Base-by-base conservation (phyloP, 2,797 vertebrate genomes). In the Synanceia verrucosa region DNA sequence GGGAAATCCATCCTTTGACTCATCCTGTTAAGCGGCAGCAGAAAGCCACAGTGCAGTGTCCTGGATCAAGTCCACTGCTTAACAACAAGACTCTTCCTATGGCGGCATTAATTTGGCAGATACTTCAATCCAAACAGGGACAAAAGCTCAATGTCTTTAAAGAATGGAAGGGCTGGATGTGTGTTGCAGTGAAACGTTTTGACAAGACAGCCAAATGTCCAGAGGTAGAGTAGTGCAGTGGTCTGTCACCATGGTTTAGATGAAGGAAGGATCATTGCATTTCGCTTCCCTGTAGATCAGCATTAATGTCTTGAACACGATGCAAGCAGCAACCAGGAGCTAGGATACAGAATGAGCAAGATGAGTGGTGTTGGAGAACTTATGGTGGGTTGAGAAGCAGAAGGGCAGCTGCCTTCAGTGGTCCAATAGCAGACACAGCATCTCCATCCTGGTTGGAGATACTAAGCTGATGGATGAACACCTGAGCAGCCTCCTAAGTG, bases 1-100 rank as follows among this genome's bases (percentile, higher is more conserved):
- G 64, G 48, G 34, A 72, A 77, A 75, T 58, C 28, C 48, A 37
- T 65, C 47, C 23, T 72, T 71, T 82, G 23, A 73, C 43, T 71
- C 41, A 64, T 56, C 36, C 5, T 52, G 55, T 76, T 71, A 26
- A 44, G 29, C 59, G 34, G 64, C 70, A 47, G 28, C 60, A 44
- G 61, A 65, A 55, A 41, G 53, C 64, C 33, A 12, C 31, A 50
- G 37, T 10, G 13, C 26, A 51, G 23, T 21, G 39, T n/a, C 28
- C 23, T 33, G 31, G 36, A 41, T 65, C 11, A 41, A 18, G 69
- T 57, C 41, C 34, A 56, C 23, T 13, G 59, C n/a, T 59, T 24
- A 59, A 19, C 16, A 47, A 29, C 24, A 39, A 28, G 11, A 41
- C 33, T n/a, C 12, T 44, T 41, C 28, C 13, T 55, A 26, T 14